Conservation (phyloP, 2,888 invertebrate species). For the Heterodera filipjevi region DNA sequence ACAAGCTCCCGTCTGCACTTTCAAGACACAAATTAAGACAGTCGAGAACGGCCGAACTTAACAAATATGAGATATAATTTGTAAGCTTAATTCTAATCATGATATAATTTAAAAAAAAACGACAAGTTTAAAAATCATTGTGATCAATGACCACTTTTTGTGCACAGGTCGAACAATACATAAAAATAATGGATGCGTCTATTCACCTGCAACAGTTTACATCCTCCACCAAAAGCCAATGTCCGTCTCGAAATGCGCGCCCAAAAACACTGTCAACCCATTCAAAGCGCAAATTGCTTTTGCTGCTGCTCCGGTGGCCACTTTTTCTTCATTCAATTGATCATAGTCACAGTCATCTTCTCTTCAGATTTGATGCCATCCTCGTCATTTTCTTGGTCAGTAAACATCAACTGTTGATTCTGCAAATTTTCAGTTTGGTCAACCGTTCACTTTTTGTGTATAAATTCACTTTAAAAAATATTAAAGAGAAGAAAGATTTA, state of each 20-base stretch:
- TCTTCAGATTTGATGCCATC: not conserved
- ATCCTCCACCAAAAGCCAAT: slow-evolving; percentile 70
- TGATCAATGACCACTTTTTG: too few species aligned
- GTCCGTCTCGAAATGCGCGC: slow-evolving; percentile 66
- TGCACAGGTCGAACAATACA: too few species aligned
- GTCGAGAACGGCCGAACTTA: slow-evolving; percentile 88
- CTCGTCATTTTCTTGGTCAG: not conserved
- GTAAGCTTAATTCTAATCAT: too few species aligned
- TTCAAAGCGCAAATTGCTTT: slow-evolving; percentile 66
- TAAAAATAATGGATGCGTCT: not conserved
- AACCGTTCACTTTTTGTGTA: too few species aligned
- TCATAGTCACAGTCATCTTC: not conserved
- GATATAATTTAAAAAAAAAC: too few species aligned
- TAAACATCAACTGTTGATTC: not conserved
- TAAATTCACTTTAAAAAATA: too few species aligned
- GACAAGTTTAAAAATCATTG: too few species aligned
- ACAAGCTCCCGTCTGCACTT: slow-evolving; percentile 81
- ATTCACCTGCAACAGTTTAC: slow-evolving; percentile 64
- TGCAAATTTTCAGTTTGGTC: not conserved
- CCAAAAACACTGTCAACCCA: slow-evolving; percentile 70
- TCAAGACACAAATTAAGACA: slow-evolving; percentile 92
- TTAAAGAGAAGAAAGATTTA: too few species aligned
- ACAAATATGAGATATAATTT: too few species aligned
- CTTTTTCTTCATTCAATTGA: not conserved
- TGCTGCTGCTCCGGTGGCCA: not conserved